Base-by-base conservation (phyloP, 2,113 vertebrate species). In the Rhinichthys klamathensis region DNA sequence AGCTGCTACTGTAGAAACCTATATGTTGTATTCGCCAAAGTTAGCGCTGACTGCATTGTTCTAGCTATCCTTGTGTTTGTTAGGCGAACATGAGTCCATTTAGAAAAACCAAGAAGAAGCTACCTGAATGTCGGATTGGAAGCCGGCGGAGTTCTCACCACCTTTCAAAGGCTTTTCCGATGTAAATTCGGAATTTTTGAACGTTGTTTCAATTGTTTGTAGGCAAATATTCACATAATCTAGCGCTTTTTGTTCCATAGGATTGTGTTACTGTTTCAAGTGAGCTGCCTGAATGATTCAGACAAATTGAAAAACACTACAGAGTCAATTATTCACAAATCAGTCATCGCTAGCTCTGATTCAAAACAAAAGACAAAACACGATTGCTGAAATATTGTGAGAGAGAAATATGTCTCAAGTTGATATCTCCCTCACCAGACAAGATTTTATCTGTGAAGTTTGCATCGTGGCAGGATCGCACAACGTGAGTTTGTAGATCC, bases 401-500 rank as follows among this genome's bases (percentile, higher is more conserved):
- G 35, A 41, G 32, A 4, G 12, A 60, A 44, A 44, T n/a, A 10
- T n/a, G 41, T 44, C 10, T 72, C 35, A 44, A 21, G 69, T 72
- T 72, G 69, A 35, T 72, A 72, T 72, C 23, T 60, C n/a, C n/a
- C 58, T 60, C 3, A 2, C 10, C 69, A 44, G 23, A 10, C 21
- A 72, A 23, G 35, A 38, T n/a, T 73, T 44, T 11, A n/a, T 73
- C 23, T 6, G 38, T 38, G 23, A 73, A 44, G 69, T 73, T 44
- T 44, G 69, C 69, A n/a, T 73, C 23, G 4, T 73, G 10, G 38
- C 21, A 44, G 38, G 69, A 44, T 73, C 2, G 23, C 69, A 44
- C 69, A n/a, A 73, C 11, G 38, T 38, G 69, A n/a, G 69, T 73
- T 72, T 73, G 38, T 73, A n/a, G 69, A 73, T 44, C 23, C 21